These are phyloP conservation scores for Halocynthia roretzi DNA, from an alignment of 23 tunicate species.

Conservation along the genomic window DNA sequence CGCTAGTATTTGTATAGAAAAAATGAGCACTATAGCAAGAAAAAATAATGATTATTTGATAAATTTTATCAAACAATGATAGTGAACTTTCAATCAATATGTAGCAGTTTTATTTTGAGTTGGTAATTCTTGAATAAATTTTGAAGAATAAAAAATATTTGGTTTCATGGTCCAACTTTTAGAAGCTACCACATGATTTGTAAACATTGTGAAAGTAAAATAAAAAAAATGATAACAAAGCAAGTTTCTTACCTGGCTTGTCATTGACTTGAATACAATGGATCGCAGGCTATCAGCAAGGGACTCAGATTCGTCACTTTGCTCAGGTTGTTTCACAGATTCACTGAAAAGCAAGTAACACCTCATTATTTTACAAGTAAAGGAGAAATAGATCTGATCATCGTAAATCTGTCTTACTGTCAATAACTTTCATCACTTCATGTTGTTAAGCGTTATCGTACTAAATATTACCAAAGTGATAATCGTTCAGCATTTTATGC, in stretches of 20 bases:
- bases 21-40: neutral
- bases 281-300: slow-evolving; percentile 51
- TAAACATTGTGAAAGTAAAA: neutral
- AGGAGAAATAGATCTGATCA: too few species aligned
- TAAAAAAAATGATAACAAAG: neutral
- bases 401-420: too few species aligned
- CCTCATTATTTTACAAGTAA: neutral
- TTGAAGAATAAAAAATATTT: too few species aligned
- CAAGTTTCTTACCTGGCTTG: slow-evolving; percentile 48
- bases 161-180: too few species aligned
- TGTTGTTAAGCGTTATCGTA: too few species aligned
- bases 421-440: too few species aligned
- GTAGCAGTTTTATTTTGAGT: too few species aligned
- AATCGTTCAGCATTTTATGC: too few species aligned
- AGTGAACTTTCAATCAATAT: too few species aligned
- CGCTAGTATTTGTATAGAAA: neutral
- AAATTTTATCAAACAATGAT: neutral
- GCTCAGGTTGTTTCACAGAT: neutral
- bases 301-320: slow-evolving; percentile 6
- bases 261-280: slow-evolving; percentile 68
- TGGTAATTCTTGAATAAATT: too few species aligned
- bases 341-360: slow-evolving; percentile 3
- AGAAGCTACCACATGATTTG: too few species aligned
- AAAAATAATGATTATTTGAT: neutral
- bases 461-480: too few species aligned